phyloP scores from a whole-genome alignment of 2,888 invertebrate species.

The Drosophila yooni region DNA sequence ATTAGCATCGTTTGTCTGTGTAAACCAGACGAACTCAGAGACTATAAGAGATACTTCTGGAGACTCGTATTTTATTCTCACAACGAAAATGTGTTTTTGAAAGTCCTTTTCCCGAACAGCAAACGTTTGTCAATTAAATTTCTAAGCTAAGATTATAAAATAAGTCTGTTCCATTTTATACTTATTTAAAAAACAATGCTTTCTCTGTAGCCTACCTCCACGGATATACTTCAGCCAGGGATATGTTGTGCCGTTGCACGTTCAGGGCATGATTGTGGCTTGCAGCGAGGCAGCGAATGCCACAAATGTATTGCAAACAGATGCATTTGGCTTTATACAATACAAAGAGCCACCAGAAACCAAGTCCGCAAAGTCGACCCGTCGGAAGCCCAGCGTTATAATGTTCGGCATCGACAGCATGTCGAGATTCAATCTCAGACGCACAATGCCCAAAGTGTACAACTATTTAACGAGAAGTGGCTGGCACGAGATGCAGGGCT shows the following conservation, averaged over 20 bases:
- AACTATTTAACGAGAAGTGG: conserved; percentile 87
- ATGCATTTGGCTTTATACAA: conserved; percentile 55
- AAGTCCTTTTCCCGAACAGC: no score
- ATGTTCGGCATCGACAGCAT: conserved; percentile 94
- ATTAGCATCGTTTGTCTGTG: no score
- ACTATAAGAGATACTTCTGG: no score
- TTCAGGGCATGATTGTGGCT: conserved; percentile 55
- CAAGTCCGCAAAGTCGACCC: not conserved
- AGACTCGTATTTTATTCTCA: no score
- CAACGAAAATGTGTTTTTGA: no score
- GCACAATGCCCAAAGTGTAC: conserved; percentile 90
- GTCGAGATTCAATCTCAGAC: conserved; percentile 90
- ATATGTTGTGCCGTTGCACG: conserved; percentile 62
- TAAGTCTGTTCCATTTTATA: no score
- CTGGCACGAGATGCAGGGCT: conserved; percentile 90
- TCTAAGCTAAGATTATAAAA: no score
- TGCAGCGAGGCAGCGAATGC: conserved; percentile 51
- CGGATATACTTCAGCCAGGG: conserved; percentile 57
- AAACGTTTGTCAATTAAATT: no score
- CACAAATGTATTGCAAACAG: conserved; percentile 56
- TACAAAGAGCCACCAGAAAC: conserved; percentile 4
- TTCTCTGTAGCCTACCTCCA: conserved; percentile 27
- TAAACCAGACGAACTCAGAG: no score
- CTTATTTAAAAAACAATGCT: not conserved
- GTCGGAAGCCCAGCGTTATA: conserved; percentile 83